phyloP scores from a whole-genome alignment of 2,888 invertebrate genomes.

The Torymus tubicola region DNA sequence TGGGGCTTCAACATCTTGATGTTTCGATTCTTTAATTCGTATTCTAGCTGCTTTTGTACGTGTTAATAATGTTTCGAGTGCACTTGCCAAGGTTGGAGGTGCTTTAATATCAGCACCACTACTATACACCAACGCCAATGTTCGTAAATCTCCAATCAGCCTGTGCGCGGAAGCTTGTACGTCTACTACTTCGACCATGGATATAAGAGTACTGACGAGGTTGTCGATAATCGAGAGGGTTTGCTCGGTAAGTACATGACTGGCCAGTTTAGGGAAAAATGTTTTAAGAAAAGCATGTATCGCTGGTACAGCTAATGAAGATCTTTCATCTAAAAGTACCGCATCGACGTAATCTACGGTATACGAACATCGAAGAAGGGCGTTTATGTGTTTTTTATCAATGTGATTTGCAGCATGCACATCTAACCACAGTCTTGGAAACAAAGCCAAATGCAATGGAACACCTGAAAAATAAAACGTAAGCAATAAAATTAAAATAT shows the following conservation, averaged over 20 bases:
- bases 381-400: conserved; percentile 88
- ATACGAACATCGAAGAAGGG: conserved; percentile 88
- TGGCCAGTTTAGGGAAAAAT: conserved; percentile 91
- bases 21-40: conserved; percentile 67
- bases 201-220: conserved; percentile 80
- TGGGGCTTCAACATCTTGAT: conserved; percentile 70
- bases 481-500: background rate
- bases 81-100: conserved; percentile 69
- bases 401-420: conserved; percentile 86
- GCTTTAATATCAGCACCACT: conserved; percentile 74
- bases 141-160: conserved; percentile 79
- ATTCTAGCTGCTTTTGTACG: conserved; percentile 67
- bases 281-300: conserved; percentile 92
- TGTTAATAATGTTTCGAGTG: conserved; percentile 71
- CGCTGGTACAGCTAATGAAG: conserved; percentile 88
- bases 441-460: conserved; percentile 90
- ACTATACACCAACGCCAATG: conserved; percentile 80
- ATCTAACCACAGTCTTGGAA: conserved; percentile 95
- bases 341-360: conserved; percentile 94
- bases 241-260: conserved; percentile 81
- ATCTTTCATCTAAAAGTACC: conserved; percentile 91
- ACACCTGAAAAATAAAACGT: conserved; percentile 77
- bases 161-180: conserved; percentile 77
- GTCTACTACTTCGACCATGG: conserved; percentile 78
- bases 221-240: conserved; percentile 81